phyloP scores from a whole-genome alignment of 2,888 invertebrate genomes.

The Kuschelorhynchus macadamiae region DNA sequence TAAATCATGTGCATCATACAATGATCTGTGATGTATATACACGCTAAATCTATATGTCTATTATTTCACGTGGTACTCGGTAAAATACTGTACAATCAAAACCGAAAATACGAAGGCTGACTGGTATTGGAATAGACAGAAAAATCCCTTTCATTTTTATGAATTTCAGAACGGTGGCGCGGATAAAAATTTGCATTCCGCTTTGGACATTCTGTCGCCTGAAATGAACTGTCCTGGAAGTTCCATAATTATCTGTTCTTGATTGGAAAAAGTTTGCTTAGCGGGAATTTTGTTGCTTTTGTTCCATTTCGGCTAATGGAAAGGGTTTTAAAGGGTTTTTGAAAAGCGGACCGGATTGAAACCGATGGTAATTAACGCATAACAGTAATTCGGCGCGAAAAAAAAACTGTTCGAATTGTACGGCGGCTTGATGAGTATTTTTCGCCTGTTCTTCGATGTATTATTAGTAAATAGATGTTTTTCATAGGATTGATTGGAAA shows the following conservation, averaged over 20 bases:
- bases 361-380: background rate
- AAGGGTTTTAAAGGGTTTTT: background rate
- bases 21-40: no score
- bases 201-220: constrained; percentile 32
- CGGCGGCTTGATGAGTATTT: no score
- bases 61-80: no score
- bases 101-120: background rate
- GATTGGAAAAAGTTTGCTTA: constrained; percentile 40
- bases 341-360: background rate
- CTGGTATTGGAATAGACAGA: constrained; percentile 7
- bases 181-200: constrained; percentile 26
- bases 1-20: no score
- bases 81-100: background rate
- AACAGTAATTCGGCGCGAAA: background rate
- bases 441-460: no score
- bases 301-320: background rate
- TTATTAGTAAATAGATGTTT: no score
- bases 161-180: constrained; percentile 15
- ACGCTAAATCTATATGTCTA: no score
- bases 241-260: constrained; percentile 42
- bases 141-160: constrained; percentile 29
- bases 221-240: constrained; percentile 25
- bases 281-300: constrained; percentile 16
- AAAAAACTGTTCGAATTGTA: no score
- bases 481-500: no score